Conservation (phyloP, 35 echinoderm and acorn worm genomes). For the Lytechinus variegatus region DNA sequence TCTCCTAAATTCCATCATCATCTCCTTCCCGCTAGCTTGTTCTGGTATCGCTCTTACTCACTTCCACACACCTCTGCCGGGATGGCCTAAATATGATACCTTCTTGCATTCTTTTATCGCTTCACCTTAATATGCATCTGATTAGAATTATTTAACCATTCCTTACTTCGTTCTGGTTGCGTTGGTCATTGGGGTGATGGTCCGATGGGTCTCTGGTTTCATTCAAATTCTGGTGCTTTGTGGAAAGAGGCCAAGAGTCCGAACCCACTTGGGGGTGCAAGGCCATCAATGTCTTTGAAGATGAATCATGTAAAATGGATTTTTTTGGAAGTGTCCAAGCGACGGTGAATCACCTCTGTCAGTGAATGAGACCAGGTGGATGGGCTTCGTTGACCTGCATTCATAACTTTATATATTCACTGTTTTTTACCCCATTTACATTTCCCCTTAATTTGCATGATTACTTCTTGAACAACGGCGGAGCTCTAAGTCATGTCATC, state of each 20-base stretch:
- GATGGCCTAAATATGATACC: conserved; percentile 41
- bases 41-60: conserved; percentile 13
- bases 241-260: neutral
- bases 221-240: conserved; percentile 8
- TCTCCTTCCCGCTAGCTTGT: neutral
- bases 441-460: neutral
- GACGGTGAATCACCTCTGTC: neutral
- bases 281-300: neutral
- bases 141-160: conserved; percentile 24
- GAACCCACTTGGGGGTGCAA: conserved; percentile 1
- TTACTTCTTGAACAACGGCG: neutral
- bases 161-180: neutral
- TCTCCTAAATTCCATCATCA: conserved; percentile 18
- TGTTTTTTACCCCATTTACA: neutral
- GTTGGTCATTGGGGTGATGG: conserved; percentile 32
- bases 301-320: conserved; percentile 43
- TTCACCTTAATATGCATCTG: conserved; percentile 33
- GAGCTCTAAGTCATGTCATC: neutral
- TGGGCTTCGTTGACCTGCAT: conserved; percentile 8
- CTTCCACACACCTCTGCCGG: conserved; percentile 6
- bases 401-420: neutral
- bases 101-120: neutral
- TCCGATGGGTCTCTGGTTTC: conserved; percentile 28
- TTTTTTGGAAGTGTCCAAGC: neutral
- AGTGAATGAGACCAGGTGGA: neutral